Evolutionary conservation across 2,797 vertebrate species (phyloP), one percentile per base, ranked within the genome.

Genomic region (Cyprinella venusta): DNA sequence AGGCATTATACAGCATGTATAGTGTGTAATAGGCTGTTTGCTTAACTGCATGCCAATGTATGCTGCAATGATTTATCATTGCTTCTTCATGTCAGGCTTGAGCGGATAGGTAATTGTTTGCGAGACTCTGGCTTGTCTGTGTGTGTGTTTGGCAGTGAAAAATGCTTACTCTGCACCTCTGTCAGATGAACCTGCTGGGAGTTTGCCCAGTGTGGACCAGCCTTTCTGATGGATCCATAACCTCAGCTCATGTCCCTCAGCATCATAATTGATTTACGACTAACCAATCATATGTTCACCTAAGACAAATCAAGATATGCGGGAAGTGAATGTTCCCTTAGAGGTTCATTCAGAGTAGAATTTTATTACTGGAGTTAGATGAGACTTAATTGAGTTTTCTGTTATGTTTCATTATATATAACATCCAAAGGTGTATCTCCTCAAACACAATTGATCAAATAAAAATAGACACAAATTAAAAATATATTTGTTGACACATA

Each of bases 131-230:
- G 26, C 21, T 80, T 78, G 65, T 42, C 40, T 78, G 63, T 42
- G 61, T 42, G 42, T 71, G 59, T 30, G 26, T 70, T 12, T 72
- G 50, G 26, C 30, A 48, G 21, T 56, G 48, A 54, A 56, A 50
- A 79, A 72, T 78, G 45, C 77, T 83, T 5, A 81, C 84, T 69
- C 65, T 52, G 80, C 61, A 69, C 71, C 81, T 65, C 81, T 88
- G 87, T 85, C 90, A 75, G 85, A 87, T 89, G 90, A 87, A 87
- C 91, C 87, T 85, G 84, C 93, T 88, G 87, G 70, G 86, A 52
- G 82, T 89, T 77, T 76, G 81, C 88, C 54, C 38, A 3, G 36
- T 54, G 45, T 6, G 36, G 7, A 63, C 21, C n/a, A 54, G 48
- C 16, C 8, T 85, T 72, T 80, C 63, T 85, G 45, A 52, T 65